Evolutionary conservation across 1,140 invertebrate genomes (phyloP), one percentile per base, ranked within the genome.

Genomic region (Holcopasites calliopsidis): DNA sequence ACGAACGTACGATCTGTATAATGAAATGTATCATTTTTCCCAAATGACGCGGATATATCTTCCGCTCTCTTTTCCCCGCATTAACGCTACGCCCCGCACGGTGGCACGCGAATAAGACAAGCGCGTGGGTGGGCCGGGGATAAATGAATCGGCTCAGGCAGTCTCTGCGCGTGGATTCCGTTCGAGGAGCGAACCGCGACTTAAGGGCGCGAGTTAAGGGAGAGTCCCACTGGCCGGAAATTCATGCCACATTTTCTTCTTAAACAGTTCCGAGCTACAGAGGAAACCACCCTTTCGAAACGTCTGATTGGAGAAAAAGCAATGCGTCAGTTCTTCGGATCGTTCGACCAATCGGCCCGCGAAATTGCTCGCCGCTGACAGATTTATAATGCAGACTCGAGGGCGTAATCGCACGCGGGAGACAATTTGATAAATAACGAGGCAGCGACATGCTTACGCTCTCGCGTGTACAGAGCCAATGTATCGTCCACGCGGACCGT

Each of bases 391-490:
- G 35, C 28, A 7, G n/a, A n/a, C n/a, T n/a, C n/a, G n/a, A n/a
- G 21, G 44, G 50, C 80, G 52, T 35, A 64, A 79, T 50, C 38
- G 47, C 55, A 49, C 58, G 66, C 65, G 61, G 72, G 62, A 87
- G 81, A 88, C 87, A 87, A 88, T 88, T 86, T 85, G 78, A 88
- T 88, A 88, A 88, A 88, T 88, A 83, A 88, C 82, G 79, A 79
- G 58, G 71, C 69, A 58, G 33, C 73, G 85, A 88, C 86, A 86
- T 82, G 77, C 87, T 88, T 88, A 88, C 87, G 80, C 80, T 66
- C 76, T 88, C 79, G 86, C 86, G 85, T 87, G 87, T 65, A 26
- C 65, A 44, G 47, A 21, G 44, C 70, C 77, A 86, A 86, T 87
- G 79, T 81, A 85, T 86, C 75, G 58, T 66, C 49, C 52, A 2